phyloP scores from a whole-genome alignment of 2,797 vertebrate genomes.

The Premnoplex brunnescens region DNA sequence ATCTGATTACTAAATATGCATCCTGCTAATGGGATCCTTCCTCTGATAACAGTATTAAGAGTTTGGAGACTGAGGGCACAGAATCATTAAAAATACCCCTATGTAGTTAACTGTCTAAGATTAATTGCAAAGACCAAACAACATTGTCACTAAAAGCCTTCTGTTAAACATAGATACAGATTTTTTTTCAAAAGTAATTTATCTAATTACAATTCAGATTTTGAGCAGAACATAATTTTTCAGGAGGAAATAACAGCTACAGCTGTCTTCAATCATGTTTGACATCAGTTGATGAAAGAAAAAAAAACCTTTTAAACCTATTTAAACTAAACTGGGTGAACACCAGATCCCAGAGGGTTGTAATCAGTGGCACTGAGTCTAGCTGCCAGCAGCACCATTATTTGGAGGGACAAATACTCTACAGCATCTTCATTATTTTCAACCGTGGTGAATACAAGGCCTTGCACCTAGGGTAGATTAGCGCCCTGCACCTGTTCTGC shows the following conservation, averaged over 20 bases:
- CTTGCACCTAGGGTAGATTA: not conserved
- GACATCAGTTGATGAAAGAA: slow-evolving; percentile 13
- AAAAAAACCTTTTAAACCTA: not conserved
- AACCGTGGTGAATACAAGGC: not conserved
- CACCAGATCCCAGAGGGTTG: not conserved
- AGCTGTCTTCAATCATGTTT: slow-evolving; percentile 70
- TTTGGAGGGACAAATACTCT: not conserved
- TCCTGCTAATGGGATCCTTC: slow-evolving; percentile 76
- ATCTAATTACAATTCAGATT: slow-evolving; percentile 48
- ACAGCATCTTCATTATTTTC: not conserved
- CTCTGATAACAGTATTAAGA: slow-evolving; percentile 54
- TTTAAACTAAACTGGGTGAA: not conserved
- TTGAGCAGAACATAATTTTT: slow-evolving; percentile 73
- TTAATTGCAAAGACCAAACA: slow-evolving; percentile 78
- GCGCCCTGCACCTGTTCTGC: not conserved
- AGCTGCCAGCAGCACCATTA: not conserved
- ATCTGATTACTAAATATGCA: slow-evolving; percentile 71
- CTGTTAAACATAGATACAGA: slow-evolving; percentile 42
- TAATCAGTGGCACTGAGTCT: not conserved
- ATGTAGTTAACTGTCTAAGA: slow-evolving; percentile 54
- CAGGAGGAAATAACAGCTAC: slow-evolving; percentile 58
- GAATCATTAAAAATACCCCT: slow-evolving; percentile 66
- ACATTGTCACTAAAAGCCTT: slow-evolving; percentile 26
- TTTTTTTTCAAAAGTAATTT: slow-evolving; percentile 69
- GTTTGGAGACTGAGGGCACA: slow-evolving; percentile 57